phyloP scores from a whole-genome alignment of 2,113 vertebrate species.

The Chlorodrepanis virens region DNA sequence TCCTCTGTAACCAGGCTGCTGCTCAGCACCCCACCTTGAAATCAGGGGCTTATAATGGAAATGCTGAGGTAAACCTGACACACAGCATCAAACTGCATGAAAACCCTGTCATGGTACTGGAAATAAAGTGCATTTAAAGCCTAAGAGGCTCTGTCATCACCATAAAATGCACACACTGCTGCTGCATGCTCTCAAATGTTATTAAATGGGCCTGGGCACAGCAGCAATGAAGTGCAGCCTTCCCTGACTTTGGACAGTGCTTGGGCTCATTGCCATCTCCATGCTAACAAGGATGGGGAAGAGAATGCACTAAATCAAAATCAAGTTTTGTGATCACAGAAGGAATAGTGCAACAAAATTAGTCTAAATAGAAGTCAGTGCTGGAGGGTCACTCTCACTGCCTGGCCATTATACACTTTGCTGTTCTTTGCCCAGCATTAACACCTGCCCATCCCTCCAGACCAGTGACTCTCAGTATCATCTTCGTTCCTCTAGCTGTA shows the following conservation, averaged over 20 bases:
- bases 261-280: not conserved
- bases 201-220: not conserved
- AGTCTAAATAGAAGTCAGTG: not conserved
- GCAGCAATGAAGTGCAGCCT: not conserved
- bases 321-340: not conserved
- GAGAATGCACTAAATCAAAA: not conserved
- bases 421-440: not conserved
- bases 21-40: not conserved
- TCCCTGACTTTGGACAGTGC: not conserved
- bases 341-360: not conserved
- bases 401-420: accelerated
- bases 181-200: not conserved
- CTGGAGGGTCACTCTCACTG: not conserved
- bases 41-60: not conserved
- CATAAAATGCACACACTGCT: not conserved
- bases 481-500: not conserved
- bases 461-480: accelerated
- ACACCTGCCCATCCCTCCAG: not conserved
- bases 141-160: not conserved
- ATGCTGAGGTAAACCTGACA: not conserved
- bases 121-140: not conserved
- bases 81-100: not conserved
- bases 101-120: not conserved
- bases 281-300: not conserved
- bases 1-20: not conserved